These are phyloP conservation scores for Dendrocopos noguchii DNA, from an alignment of 2,113 vertebrate species.

Conservation along the genomic window DNA sequence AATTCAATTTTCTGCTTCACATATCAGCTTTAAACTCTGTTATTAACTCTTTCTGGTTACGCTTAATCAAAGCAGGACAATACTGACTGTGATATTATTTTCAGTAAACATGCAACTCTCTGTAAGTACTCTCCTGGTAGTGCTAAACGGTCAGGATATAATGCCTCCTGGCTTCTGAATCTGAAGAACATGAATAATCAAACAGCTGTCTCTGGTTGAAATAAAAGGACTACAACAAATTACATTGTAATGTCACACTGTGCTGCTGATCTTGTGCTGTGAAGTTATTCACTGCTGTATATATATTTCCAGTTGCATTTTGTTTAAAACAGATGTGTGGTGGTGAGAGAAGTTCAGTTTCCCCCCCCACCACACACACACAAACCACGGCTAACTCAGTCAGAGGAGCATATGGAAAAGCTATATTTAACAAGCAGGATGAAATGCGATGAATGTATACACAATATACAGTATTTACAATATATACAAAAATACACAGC, in stretches of 20 bases:
- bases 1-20: not conserved
- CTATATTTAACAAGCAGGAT: too few relatives aligned
- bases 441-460: too few relatives aligned
- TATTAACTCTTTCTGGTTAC: constrained; percentile 18
- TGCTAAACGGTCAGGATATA: not conserved
- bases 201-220: not conserved
- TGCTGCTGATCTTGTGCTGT: not conserved
- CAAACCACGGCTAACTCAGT: too few relatives aligned
- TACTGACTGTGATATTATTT: not conserved
- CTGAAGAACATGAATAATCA: not conserved
- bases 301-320: not conserved
- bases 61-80: not conserved
- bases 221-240: not conserved
- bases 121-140: not conserved
- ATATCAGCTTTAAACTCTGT: not conserved
- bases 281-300: not conserved
- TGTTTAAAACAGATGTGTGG: too few relatives aligned
- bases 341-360: too few relatives aligned
- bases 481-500: too few relatives aligned
- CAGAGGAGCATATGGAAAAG: too few relatives aligned
- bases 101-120: not conserved
- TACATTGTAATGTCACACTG: not conserved
- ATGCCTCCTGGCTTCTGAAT: not conserved
- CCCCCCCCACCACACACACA: too few relatives aligned
- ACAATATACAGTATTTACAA: too few relatives aligned